phyloP scores from a whole-genome alignment of 1,140 invertebrate species.

The Thaumetopoea pityocampa region DNA sequence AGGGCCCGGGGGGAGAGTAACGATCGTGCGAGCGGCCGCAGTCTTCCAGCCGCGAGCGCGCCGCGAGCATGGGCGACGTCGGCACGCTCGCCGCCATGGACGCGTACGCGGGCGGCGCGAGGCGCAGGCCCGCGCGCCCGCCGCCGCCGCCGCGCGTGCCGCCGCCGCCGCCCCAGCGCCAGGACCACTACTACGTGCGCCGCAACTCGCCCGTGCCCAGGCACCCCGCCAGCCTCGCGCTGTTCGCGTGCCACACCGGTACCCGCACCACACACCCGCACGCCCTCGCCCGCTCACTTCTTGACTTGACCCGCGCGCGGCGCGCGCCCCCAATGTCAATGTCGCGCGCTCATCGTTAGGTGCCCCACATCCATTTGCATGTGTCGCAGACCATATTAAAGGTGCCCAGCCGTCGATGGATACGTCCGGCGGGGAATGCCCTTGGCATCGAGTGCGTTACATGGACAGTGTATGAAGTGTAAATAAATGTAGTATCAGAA shows the following conservation, averaged over 20 bases:
- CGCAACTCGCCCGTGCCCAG: constrained; percentile 65
- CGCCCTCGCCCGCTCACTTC: constrained; percentile 15
- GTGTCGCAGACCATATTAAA: constrained; percentile 4
- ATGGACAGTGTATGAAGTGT: too few species aligned
- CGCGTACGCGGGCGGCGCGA: constrained; percentile 74
- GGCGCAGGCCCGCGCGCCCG: constrained; percentile 58
- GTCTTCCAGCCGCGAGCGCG: constrained; percentile 72
- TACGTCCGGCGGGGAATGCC: constrained; percentile 19
- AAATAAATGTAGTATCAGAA: too few species aligned
- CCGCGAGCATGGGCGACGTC: constrained; percentile 69
- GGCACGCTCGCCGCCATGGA: constrained; percentile 71
- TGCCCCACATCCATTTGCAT: constrained; percentile 20
- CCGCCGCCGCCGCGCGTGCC: constrained; percentile 71
- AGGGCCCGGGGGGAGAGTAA: constrained; percentile 50
- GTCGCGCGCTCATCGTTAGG: constrained; percentile 32
- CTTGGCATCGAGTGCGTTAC: too few species aligned
- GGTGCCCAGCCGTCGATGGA: constrained; percentile 1
- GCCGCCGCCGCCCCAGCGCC: constrained; percentile 67
- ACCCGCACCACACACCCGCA: constrained; percentile 32
- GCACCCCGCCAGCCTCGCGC: constrained; percentile 58
- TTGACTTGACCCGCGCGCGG: constrained; percentile 15
- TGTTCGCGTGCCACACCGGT: constrained; percentile 65
- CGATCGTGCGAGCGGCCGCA: constrained; percentile 77
- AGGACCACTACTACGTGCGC: constrained; percentile 69
- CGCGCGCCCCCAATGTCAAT: constrained; percentile 39